Evolutionary conservation across 2,113 vertebrate species (phyloP).

Genomic region (Rattus norvegicus): GRCr8 NC_086030.1:49550001-49550500

Average conservation of each 20-base stretch:
- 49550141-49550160: not conserved
- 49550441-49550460: not conserved
- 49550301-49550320: fast-evolving
- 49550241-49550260: not conserved
- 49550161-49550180: not conserved
- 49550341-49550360: not conserved
- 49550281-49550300: fast-evolving
- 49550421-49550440: fast-evolving
- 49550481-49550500: not conserved
- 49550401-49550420: fast-evolving
- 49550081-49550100: slow-evolving; percentile 85
- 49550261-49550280: not conserved
- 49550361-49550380: fast-evolving
- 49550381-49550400: fast-evolving
- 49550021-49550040: slow-evolving; percentile 87
- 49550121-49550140: slow-evolving; percentile 67
- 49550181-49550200: fast-evolving
- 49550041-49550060: slow-evolving; percentile 79
- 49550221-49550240: fast-evolving
- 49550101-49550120: slow-evolving; percentile 79
- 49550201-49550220: not conserved
- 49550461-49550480: not conserved
- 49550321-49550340: not conserved
- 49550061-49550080: slow-evolving; percentile 85
- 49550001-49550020: slow-evolving; percentile 54